Base-by-base conservation (phyloP, 1,140 invertebrate genomes). In the Schmidtea mediterranea region DNA sequence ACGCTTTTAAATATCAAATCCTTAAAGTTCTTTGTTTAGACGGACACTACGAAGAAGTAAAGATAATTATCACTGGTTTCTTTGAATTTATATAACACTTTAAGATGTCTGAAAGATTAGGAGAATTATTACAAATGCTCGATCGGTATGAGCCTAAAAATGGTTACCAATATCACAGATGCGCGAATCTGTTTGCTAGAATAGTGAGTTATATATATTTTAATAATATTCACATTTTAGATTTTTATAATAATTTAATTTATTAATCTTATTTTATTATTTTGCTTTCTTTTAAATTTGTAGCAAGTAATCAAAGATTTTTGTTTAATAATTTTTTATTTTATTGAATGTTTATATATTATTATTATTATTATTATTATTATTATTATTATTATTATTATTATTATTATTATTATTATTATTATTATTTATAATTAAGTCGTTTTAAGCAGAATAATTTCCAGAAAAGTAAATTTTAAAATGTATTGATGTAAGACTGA, bases 91-190 rank as follows among this genome's bases (percentile, higher is more conserved):
- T n/a, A n/a, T n/a, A n/a, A n/a, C n/a, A n/a, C n/a, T 3, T 32
- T 3, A 6, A 32, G 26, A 32, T 32, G 26, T 32, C 26, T 32
- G 26, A 49, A 39, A 24, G 32, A 43, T 63, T 84, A 0, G 73
- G 76, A 51, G 73, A 72, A 50, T 74, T 80, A 16, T 72, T 75
- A 45, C 61, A 66, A 24, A 68, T 74, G 41, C 62, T 82, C 36
- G 74, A 78, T 53, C 72, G 73, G 51, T 68, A 73, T 51, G 82
- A 89, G 65, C 69, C 75, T 0, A 76, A 74, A 52, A 86, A 82
- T 67, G 67, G 71, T 1, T 65, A 67, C 50, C 66, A 83, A 8
- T 74, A 79, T 55, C 69, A 74, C 40, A 72, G 75, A 52, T 76
- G 73, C 56, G 73, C 78, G 21, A 61, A 76, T 54, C 62, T 82